Evolutionary conservation across 2,888 invertebrate species (phyloP).

Genomic region (Luffia ferchaultella): DNA sequence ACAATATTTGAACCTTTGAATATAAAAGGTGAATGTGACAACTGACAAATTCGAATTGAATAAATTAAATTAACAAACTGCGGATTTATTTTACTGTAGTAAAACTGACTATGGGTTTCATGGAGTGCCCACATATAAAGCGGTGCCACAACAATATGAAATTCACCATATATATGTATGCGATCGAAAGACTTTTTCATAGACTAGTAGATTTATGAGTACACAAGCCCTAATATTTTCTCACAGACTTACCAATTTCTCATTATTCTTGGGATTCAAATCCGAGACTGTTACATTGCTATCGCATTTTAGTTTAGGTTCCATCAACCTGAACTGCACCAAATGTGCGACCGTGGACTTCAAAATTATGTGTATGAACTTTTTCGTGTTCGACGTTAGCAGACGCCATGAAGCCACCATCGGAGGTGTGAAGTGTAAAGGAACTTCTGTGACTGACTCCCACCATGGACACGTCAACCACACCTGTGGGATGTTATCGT

Average conservation of each 20-base stretch:
- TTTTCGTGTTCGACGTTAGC: conserved; percentile 84
- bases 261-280: conserved; percentile 70
- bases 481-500: conserved; percentile 53
- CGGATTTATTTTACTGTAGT: too few species aligned
- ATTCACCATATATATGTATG: too few species aligned
- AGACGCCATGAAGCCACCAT: conserved; percentile 82
- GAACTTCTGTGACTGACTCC: conserved; percentile 74
- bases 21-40: too few species aligned
- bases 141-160: too few species aligned
- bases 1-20: too few species aligned
- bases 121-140: too few species aligned
- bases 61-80: too few species aligned
- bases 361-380: conserved; percentile 83
- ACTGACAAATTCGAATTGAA: too few species aligned
- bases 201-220: too few species aligned
- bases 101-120: too few species aligned
- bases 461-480: conserved; percentile 83
- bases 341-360: conserved; percentile 71
- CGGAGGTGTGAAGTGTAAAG: conserved; percentile 84
- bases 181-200: too few species aligned
- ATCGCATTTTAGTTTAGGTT: conserved; percentile 64
- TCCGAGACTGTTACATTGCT: conserved; percentile 70
- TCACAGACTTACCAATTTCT: conserved; percentile 62
- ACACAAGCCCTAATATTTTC: too few species aligned
- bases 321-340: conserved; percentile 50